Conservation (phyloP, 2,888 invertebrate genomes). For the Ophonus ardosiacus region DNA sequence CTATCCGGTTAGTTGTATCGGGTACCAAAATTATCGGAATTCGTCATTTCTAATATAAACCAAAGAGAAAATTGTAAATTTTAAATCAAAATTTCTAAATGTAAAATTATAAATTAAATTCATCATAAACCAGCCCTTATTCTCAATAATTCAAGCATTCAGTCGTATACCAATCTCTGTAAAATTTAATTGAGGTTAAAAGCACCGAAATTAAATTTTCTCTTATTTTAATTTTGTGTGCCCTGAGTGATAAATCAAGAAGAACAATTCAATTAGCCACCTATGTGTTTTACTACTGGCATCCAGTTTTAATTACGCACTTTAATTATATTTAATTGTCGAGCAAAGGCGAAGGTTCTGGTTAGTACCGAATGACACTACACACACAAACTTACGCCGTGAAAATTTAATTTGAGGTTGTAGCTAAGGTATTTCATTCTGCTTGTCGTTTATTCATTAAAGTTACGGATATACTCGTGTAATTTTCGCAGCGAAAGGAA, state of each 20-base stretch:
- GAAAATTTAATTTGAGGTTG: constrained; percentile 58
- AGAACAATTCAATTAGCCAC: constrained; percentile 24
- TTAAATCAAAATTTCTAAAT: no score
- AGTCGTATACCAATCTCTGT: no score
- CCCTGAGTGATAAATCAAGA: neutral
- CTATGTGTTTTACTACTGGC: constrained; percentile 31
- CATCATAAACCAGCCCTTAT: no score
- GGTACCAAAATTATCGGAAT: no score
- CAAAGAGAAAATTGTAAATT: no score
- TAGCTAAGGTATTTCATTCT: constrained; percentile 44
- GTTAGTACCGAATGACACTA: constrained; percentile 44
- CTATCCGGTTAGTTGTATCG: no score
- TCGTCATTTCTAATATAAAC: no score
- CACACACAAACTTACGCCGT: constrained; percentile 39
- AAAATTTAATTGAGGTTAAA: neutral
- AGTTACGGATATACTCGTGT: constrained; percentile 37
- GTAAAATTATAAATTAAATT: no score
- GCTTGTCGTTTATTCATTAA: constrained; percentile 49
- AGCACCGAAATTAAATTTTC: no score
- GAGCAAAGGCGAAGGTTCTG: constrained; percentile 1
- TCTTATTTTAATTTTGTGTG: no score
- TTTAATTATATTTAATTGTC: constrained; percentile 58
- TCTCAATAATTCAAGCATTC: no score
- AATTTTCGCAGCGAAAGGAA: constrained; percentile 29
- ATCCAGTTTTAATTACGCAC: constrained; percentile 30